Percentiles rank a stretch among this genome's conserved stretches.
phyloP scores from a whole-genome alignment of 2,797 vertebrate genomes.

The Bradypus variegatus region DNA sequence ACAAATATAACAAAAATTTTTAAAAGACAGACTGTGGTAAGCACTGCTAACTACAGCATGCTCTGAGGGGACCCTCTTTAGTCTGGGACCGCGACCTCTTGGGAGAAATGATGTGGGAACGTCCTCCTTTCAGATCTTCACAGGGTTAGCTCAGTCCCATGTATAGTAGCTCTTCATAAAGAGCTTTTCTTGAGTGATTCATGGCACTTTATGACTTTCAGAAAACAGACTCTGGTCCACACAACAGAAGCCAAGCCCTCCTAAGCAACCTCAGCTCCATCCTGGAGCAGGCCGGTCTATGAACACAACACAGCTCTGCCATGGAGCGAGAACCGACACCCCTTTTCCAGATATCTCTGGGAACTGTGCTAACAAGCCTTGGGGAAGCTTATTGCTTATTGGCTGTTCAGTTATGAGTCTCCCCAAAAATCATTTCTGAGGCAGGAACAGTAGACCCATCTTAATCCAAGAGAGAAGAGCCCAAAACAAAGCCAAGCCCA shows the following conservation, averaged over 20 bases:
- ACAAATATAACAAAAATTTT: neutral
- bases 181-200: neutral
- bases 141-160: too few relatives aligned
- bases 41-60: neutral
- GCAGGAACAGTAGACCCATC: fast-evolving
- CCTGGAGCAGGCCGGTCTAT: fast-evolving
- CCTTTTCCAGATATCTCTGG: neutral
- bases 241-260: fast-evolving
- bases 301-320: neutral
- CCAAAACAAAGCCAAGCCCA: neutral
- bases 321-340: fast-evolving
- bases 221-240: neutral
- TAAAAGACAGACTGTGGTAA: neutral
- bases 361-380: neutral
- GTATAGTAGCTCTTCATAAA: fast-evolving
- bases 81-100: too few relatives aligned
- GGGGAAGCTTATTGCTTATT: too few relatives aligned
- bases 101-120: neutral
- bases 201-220: fast-evolving
- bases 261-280: too few relatives aligned
- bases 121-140: neutral
- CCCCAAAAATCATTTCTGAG: neutral
- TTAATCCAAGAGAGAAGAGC: neutral
- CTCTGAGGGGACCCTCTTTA: fast-evolving
- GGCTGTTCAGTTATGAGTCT: fast-evolving